Evolutionary conservation across 2,797 vertebrate genomes (phyloP).

Genomic region (Australoheros facetus): DNA sequence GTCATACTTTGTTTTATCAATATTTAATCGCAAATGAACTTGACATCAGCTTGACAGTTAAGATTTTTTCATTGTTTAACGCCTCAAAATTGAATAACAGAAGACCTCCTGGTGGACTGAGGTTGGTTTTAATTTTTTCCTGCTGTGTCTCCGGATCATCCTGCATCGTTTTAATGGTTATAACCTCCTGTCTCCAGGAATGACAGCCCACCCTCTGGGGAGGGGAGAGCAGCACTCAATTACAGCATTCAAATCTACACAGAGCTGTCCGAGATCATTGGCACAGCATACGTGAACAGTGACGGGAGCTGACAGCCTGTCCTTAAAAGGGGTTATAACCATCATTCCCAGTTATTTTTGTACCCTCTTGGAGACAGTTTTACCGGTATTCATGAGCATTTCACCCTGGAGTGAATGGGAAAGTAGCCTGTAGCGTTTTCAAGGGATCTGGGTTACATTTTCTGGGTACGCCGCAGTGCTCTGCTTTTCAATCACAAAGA

Average conservation of each 20-base stretch:
- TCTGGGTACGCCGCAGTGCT: neutral
- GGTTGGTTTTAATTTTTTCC: neutral
- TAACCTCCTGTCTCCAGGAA: constrained; percentile 57
- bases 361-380: constrained; percentile 25
- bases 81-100: constrained; percentile 17
- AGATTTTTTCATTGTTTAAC: neutral
- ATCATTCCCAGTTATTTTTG: constrained; percentile 50
- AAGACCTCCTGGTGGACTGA: constrained; percentile 28
- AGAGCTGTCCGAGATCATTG: constrained; percentile 51
- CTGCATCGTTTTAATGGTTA: constrained; percentile 55
- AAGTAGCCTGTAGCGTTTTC: constrained; percentile 43
- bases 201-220: constrained; percentile 51
- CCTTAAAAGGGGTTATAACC: constrained; percentile 41
- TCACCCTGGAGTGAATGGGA: constrained; percentile 45
- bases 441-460: constrained; percentile 53
- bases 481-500: constrained; percentile 31
- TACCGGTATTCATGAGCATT: constrained; percentile 41
- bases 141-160: constrained; percentile 37
- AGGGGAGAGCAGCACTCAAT: constrained; percentile 49
- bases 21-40: constrained; percentile 36
- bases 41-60: constrained; percentile 27
- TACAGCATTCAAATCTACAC: constrained; percentile 68
- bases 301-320: constrained; percentile 48
- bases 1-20: constrained; percentile 26
- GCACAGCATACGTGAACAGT: constrained; percentile 52